Evolutionary conservation across 2,888 invertebrate genomes (phyloP), one percentile per base, ranked within the genome.

Genomic region (Uropetala carovei): DNA sequence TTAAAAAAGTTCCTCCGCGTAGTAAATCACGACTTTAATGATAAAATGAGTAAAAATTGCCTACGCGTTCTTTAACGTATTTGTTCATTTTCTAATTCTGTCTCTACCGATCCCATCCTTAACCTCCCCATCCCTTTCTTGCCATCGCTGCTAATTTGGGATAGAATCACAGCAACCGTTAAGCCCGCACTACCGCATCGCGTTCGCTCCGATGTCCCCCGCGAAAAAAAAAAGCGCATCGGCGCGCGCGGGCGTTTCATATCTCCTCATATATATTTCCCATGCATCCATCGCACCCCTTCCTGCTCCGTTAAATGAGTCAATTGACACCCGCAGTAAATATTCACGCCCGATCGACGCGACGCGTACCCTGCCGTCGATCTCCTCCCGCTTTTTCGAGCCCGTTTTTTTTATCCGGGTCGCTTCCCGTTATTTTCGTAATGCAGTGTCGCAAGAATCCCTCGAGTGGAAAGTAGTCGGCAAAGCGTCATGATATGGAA

Each of bases 301-400:
- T 75, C 75, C 75, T 13, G 75, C 13, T 75, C 75, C 43, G 43
- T 43, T 1, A 43, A 75, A 27, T 75, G 75, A 75, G 75, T 75
- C 75, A 75, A n/a, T 75, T 75, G 75, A 75, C 75, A 75, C 75
- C 75, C 22, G 75, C 75, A 22, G 75, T 75, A 27, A 75, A 75
- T 75, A 75, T 75, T 75, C 75, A 75, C 75, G 27, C n/a, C n/a
- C 68, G 68, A 68, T 22, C 9, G 75, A 75, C 75, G 4, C 75
- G 75, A 13, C 27, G 75, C 75, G 22, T 8, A 22, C 10, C 27
- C 75, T 75, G 22, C 10, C 27, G 75, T 75, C 75, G 22, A 75
- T 75, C 75, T 75, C 75, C 10, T 22, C 27, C 75, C 9, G 13
- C 8, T 68, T 22, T 7, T 75, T 27, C 27, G 11, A 14, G 59